Conservation (phyloP, 2,113 vertebrate genomes). For the Jaculus jaculus region DNA sequence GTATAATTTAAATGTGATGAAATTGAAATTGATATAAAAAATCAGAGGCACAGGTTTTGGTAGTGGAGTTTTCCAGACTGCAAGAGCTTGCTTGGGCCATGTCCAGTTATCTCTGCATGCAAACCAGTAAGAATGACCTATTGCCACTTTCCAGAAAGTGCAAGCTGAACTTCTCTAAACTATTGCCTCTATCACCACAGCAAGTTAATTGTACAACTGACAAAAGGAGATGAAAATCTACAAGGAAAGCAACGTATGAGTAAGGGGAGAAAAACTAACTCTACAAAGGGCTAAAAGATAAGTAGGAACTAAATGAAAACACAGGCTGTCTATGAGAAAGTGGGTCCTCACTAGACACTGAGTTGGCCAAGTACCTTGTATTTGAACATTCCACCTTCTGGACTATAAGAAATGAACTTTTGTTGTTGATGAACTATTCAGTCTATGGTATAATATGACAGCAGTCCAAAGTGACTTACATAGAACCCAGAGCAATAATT, state of each 20-base stretch:
- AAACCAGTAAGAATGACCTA: not conserved
- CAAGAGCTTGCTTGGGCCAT: not conserved
- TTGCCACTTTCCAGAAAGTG: not conserved
- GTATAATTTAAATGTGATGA: not conserved
- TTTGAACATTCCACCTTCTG: not conserved
- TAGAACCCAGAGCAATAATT: not conserved
- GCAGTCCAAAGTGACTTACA: not conserved
- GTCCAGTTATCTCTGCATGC: not conserved
- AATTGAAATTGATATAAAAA: not conserved
- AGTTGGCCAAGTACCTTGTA: not conserved
- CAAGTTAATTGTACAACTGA: not conserved
- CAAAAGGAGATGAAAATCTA: not conserved
- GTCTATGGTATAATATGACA: not conserved
- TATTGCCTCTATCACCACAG: accelerated
- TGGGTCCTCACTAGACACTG: not conserved
- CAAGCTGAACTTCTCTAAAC: not conserved
- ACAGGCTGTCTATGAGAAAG: not conserved
- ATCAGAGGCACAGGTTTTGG: not conserved
- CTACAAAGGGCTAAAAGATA: not conserved
- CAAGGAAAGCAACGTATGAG: not conserved
- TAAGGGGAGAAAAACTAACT: not conserved
- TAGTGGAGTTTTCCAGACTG: not conserved
- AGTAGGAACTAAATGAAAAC: not conserved
- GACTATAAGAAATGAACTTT: not conserved
- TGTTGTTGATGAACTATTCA: not conserved